Conservation (phyloP, 2,113 vertebrate genomes). For the Perca schrenkii region DNA sequence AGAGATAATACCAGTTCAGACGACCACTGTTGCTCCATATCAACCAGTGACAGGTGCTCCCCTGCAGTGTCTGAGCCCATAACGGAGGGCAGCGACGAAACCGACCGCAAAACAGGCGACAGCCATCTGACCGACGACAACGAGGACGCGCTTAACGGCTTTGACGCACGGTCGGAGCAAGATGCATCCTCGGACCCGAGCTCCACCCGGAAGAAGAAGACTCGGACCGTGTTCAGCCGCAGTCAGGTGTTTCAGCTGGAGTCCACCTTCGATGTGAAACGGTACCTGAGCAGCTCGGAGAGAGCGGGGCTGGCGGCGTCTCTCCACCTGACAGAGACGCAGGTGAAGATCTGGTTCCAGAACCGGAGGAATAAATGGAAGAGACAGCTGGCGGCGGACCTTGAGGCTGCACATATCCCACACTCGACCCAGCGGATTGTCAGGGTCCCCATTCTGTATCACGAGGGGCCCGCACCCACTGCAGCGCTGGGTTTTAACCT, state of each 20-base stretch:
- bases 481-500: constrained; percentile 84
- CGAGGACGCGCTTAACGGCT: constrained; percentile 65
- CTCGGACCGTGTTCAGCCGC: constrained; percentile 91
- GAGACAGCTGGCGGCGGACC: constrained; percentile 90
- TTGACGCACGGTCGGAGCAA: constrained; percentile 52
- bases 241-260: constrained; percentile 93
- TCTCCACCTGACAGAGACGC: constrained; percentile 91
- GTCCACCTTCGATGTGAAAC: constrained; percentile 91
- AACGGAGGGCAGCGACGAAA: constrained; percentile 76
- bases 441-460: constrained; percentile 93
- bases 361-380: constrained; percentile 95
- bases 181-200: constrained; percentile 60
- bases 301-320: constrained; percentile 89
- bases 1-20: constrained; percentile 58
- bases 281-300: constrained; percentile 92
- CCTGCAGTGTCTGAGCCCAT: constrained; percentile 86
- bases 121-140: constrained; percentile 65
- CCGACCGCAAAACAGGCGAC: constrained; percentile 60
- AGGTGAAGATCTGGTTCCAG: constrained; percentile 96
- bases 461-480: constrained; percentile 84
- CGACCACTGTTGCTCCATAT: constrained; percentile 70
- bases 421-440: constrained; percentile 90
- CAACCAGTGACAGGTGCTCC: constrained; percentile 89
- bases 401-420: constrained; percentile 89
- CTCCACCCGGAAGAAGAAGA: constrained; percentile 89